Evolutionary conservation across 2,113 vertebrate species (phyloP), one percentile per base, ranked within the genome.

Genomic region (Pachycephala philippinensis): DNA sequence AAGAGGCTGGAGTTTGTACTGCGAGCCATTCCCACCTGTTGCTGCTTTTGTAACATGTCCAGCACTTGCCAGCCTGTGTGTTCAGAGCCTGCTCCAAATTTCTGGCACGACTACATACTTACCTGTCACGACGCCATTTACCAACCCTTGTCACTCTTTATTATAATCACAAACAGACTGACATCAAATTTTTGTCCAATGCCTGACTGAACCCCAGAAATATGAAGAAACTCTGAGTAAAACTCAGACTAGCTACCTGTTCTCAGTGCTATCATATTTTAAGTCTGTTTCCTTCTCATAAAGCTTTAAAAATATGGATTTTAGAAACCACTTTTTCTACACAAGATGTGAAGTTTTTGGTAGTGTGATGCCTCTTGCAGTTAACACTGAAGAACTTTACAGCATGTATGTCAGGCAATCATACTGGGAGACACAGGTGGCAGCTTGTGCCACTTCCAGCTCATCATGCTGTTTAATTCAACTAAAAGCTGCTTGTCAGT

Each of bases 41-140:
- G 63, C 54, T 56, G 82, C 42, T 93, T 89, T 85, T 88, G 23
- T 49, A 69, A 76, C 27, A 39, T 4, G 10, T 28, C 66, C 82
- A 88, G 68, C 33, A 56, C 27, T 52, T 70, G 27, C 24, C 75
- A 90, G 37, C 39, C 52, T 52, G 15, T 14, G 17, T 35, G 35
- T 42, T 74, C 39, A 90, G 42, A 83, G 52, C 5, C 35, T 63
- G 61, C n/a, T 65, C 35, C 39, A 93, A 35, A 86, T 40, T 72
- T 76, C 84, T 87, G 59, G 37, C 22, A 69, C 28, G 39, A 10
- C 45, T 63, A 27, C 30, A 59, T 39, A 42, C 30, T 70, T 47
- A 30, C 8, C 45, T 87, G 31, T 65, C 52, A 45, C 0, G 0
- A 56, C 50, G 49, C 45, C 28, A 10, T 2, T 9, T 28, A 72